Base-by-base conservation (phyloP, 2,113 vertebrate species). In the Myodes glareolus region DNA sequence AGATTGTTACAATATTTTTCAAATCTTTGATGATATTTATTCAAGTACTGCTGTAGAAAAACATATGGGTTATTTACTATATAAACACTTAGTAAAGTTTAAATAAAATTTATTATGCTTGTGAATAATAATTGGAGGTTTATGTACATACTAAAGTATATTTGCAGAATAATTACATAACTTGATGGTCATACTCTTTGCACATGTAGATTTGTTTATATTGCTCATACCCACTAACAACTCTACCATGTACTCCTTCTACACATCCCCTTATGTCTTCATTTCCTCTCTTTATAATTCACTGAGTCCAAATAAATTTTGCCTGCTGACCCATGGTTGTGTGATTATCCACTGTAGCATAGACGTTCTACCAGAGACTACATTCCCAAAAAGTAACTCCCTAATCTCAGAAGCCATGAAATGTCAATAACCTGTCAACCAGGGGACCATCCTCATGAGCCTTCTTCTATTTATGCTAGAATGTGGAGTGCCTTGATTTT, bases 111-210 rank as follows among this genome's bases (percentile, higher is more conserved):
- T 93, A 68, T 52, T 80, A 13, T 84, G 50, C n/a, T 89, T 52
- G 11, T 72, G 82, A 70, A 10, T 92, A 55, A 17, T 55, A 55
- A 55, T 55, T 90, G n/a, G 23, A 13, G 31, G 67, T 90, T 78
- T n/a, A 47, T 72, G 13, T 21, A 50, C 27, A 47, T 50, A 61
- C 90, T 10, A 81, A 58, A 7, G 14, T 70, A 52, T 84, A 42
- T 93, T 96, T 93, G 61, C 6, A 84, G 42, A 90, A 89, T 75
- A 90, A 92, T 81, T 91, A 58, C 4, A 8, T 95, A 88, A 76
- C 80, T 82, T n/a, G 5, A 67, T 76, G 80, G 7, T 13, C 45
- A 55, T 72, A 52, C 33, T 27, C 19, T n/a, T 45, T 52, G 47
- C 29, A 17, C 72, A 29, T 72, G 52, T 55, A 70, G 7, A 39